These are phyloP conservation scores for Camptogramma bilineatum DNA, from an alignment of 2,888 invertebrate species.

Conservation along the genomic window DNA sequence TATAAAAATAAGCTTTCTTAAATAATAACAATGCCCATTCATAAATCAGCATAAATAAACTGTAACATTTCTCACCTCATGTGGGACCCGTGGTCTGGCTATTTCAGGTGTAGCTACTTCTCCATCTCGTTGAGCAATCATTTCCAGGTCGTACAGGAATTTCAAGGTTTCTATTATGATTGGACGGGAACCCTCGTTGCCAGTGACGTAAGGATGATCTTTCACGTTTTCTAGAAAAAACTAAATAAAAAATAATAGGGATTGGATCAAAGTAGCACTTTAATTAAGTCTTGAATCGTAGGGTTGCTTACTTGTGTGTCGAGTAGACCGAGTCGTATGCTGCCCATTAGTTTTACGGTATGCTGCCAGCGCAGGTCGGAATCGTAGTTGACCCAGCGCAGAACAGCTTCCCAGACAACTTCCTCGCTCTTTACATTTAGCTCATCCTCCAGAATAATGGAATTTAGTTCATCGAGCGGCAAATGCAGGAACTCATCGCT, in stretches of 20 bases:
- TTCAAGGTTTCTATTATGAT: constrained; percentile 96
- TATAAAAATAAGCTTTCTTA: constrained; percentile 43
- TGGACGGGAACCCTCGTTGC: constrained; percentile 93
- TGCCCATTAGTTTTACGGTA: constrained; percentile 92
- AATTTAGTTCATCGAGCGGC: constrained; percentile 89
- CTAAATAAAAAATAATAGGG: constrained; percentile 59
- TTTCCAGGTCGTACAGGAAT: constrained; percentile 96
- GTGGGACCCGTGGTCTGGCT: constrained; percentile 93
- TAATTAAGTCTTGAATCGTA: not conserved
- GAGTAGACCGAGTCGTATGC: constrained; percentile 92
- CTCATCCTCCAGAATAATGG: constrained; percentile 92
- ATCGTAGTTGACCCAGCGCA: constrained; percentile 94
- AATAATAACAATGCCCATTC: constrained; percentile 7
- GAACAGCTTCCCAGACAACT: constrained; percentile 93
- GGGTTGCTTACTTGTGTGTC: constrained; percentile 87
- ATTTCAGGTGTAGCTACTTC: constrained; percentile 94
- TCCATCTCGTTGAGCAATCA: constrained; percentile 91
- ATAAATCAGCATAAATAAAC: constrained; percentile 9
- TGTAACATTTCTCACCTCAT: constrained; percentile 83
- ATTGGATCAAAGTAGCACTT: constrained; percentile 16
- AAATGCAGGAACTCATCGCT: constrained; percentile 91
- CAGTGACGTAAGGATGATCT: constrained; percentile 93
- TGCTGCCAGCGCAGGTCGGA: constrained; percentile 89
- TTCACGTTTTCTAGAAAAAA: constrained; percentile 96
- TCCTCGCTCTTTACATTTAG: constrained; percentile 95